phyloP scores from a whole-genome alignment of 2,113 vertebrate species.

The Coptodon rendalli region DNA sequence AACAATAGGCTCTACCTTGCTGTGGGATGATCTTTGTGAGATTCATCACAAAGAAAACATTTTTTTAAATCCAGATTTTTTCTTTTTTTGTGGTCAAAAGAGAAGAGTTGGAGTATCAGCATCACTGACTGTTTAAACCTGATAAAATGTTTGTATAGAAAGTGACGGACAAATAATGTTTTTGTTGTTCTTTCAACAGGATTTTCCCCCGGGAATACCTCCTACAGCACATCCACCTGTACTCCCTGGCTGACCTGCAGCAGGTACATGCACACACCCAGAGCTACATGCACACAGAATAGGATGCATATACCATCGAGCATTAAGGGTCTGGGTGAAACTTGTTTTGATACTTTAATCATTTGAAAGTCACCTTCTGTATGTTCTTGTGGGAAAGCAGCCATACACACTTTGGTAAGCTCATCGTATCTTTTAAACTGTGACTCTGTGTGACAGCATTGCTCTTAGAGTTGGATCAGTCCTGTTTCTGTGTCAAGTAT shows the following conservation, averaged over 20 bases:
- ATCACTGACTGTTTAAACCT: not conserved
- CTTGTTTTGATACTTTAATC: not conserved
- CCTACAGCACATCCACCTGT: conserved; percentile 95
- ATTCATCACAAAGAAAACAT: not conserved
- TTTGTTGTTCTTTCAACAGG: conserved; percentile 63
- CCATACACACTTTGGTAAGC: not conserved
- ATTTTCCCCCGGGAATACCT: conserved; percentile 97
- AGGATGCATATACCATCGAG: not conserved
- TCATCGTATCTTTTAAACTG: not conserved
- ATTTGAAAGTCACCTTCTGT: not conserved
- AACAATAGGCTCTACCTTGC: not conserved
- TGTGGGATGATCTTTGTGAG: not conserved
- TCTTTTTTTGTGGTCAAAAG: not conserved
- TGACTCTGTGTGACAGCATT: not conserved
- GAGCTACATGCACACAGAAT: not conserved
- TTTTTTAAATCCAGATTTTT: not conserved
- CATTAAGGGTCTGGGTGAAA: not conserved
- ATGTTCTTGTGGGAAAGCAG: not conserved
- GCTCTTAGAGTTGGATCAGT: not conserved
- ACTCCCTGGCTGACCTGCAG: conserved; percentile 92
- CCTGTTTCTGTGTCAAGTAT: not conserved
- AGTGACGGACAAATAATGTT: not conserved
- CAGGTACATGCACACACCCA: conserved; percentile 74
- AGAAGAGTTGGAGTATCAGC: not conserved
- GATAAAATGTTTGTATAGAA: not conserved